These are phyloP conservation scores for Caloenas nicobarica DNA, from an alignment of 2,113 vertebrate species.

Conservation along the genomic window DNA sequence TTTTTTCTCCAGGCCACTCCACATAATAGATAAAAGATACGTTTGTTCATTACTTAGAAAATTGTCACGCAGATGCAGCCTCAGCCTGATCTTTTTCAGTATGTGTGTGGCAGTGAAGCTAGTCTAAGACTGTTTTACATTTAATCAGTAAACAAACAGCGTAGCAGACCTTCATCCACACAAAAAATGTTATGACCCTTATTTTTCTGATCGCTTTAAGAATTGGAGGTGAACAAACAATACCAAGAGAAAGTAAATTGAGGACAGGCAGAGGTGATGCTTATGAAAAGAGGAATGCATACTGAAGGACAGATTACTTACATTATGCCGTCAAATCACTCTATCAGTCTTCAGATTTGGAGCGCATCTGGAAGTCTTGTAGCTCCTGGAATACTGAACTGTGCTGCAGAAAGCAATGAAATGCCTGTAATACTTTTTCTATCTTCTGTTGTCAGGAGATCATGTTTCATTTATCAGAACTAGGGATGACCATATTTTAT, in stretches of 20 bases:
- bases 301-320: neutral
- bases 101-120: neutral
- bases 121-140: neutral
- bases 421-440: neutral
- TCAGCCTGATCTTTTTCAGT: neutral
- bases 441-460: neutral
- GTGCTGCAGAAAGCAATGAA: neutral
- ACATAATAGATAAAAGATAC: neutral
- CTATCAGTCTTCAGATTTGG: neutral
- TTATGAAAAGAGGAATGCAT: neutral
- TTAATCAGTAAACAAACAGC: neutral
- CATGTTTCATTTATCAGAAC: neutral
- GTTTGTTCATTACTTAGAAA: neutral
- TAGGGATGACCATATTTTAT: neutral
- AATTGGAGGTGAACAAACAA: neutral
- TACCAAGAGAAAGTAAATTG: neutral
- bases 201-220: neutral
- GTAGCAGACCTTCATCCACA: neutral
- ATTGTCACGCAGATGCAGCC: neutral
- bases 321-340: neutral
- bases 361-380: neutral
- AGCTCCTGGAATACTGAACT: neutral
- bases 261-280: neutral
- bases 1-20: neutral
- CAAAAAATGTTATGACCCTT: neutral